Evolutionary conservation across 92 coral and sea anemone genomes (phyloP).

Genomic region (Zoanthus solanderi): DNA sequence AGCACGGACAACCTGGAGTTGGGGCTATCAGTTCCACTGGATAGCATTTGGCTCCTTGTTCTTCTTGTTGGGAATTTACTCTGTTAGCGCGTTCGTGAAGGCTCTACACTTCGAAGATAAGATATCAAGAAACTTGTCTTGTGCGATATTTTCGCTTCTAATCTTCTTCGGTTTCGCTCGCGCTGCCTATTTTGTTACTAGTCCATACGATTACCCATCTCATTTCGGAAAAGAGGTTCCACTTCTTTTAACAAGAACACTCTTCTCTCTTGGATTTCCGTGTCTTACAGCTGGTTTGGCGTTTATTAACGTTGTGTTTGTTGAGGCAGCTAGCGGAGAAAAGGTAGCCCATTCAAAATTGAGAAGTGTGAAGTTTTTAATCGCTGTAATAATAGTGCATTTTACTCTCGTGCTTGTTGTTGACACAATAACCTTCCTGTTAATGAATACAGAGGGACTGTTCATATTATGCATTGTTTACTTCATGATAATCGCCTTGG

Average conservation of each 20-base stretch:
- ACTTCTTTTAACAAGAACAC: slow-evolving; percentile 21
- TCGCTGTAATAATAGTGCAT: slow-evolving; percentile 14
- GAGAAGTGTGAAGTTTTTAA: slow-evolving; percentile 31
- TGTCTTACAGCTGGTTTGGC: slow-evolving; percentile 38
- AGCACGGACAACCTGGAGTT: background rate
- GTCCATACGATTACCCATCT: slow-evolving; percentile 36
- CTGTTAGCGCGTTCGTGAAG: background rate
- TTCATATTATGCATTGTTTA: slow-evolving; percentile 33
- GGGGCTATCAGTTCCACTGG: slow-evolving; percentile 44
- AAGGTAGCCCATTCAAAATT: slow-evolving; percentile 34
- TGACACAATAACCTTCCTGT: slow-evolving; percentile 5
- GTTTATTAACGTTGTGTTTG: slow-evolving; percentile 19
- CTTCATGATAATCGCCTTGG: background rate
- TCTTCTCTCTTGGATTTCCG: slow-evolving; percentile 32
- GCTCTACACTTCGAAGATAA: slow-evolving; percentile 24
- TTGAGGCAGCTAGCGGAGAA: slow-evolving; percentile 31
- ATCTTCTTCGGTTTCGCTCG: slow-evolving; percentile 29
- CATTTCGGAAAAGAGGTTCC: slow-evolving; percentile 19
- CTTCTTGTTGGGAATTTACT: slow-evolving; percentile 5
- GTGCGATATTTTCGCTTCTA: slow-evolving; percentile 18
- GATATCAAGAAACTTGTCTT: slow-evolving; percentile 38
- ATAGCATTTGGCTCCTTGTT: slow-evolving; percentile 8
- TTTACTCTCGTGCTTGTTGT: slow-evolving; percentile 15
- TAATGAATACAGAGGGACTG: background rate
- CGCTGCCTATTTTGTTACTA: slow-evolving; percentile 2